Evolutionary conservation across 2,797 vertebrate genomes (phyloP).

Genomic region (Lepilemur septentrionalis): DNA sequence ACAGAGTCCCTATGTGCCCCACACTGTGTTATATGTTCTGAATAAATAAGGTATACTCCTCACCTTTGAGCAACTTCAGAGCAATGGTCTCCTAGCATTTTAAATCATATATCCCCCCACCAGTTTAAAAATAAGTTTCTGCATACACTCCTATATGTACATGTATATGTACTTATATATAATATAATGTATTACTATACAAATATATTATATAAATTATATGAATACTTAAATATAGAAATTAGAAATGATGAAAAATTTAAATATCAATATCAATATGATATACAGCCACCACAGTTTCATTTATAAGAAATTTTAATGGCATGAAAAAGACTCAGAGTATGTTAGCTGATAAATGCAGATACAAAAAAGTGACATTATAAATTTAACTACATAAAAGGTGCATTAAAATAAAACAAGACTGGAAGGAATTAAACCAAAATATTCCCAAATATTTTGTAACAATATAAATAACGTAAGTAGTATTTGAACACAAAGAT

Average conservation of each 20-base stretch:
- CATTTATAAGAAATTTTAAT: background rate
- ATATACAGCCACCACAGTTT: background rate
- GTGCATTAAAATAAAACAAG: background rate
- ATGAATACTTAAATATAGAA: background rate
- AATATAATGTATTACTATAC: background rate
- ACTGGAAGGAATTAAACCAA: background rate
- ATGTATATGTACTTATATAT: background rate
- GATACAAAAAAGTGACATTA: background rate
- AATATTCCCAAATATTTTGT: background rate
- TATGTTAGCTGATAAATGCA: background rate
- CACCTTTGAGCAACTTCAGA: background rate
- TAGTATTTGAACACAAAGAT: background rate
- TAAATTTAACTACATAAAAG: background rate
- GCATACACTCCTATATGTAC: background rate
- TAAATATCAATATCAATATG: background rate
- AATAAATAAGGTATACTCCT: background rate
- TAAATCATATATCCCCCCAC: background rate
- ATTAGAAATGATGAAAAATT: background rate
- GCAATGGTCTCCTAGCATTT: background rate
- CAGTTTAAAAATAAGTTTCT: background rate
- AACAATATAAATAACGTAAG: background rate
- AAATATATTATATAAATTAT: background rate
- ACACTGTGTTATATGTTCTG: background rate
- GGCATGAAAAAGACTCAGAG: background rate
- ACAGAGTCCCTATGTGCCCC: background rate